Evolutionary conservation across 2,113 vertebrate genomes (phyloP).

Genomic region (Xiphophorus couchianus): DNA sequence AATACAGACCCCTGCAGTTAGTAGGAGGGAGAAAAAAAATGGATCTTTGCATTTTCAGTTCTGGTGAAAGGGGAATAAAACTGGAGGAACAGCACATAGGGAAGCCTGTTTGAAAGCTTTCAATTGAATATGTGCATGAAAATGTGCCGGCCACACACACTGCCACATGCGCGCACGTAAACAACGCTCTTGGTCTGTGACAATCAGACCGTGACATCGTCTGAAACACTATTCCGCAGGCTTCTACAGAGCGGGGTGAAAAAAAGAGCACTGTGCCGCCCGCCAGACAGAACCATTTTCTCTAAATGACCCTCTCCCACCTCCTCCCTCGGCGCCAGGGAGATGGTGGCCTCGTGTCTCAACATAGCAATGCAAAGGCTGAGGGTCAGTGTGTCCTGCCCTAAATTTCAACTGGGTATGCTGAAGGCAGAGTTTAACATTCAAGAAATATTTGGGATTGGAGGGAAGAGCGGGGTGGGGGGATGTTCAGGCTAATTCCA

Average conservation of each 20-base stretch:
- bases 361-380: slow-evolving; percentile 18
- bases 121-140: not conserved
- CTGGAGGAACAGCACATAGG: slow-evolving; percentile 3
- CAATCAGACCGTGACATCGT: slow-evolving; percentile 71
- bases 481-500: slow-evolving; percentile 48
- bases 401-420: slow-evolving; percentile 16
- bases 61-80: slow-evolving; percentile 6
- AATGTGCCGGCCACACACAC: not conserved
- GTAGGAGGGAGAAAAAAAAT: slow-evolving; percentile 32
- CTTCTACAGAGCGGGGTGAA: slow-evolving; percentile 42
- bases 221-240: slow-evolving; percentile 64
- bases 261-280: slow-evolving; percentile 36
- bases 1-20: slow-evolving; percentile 48
- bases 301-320: slow-evolving; percentile 55
- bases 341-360: slow-evolving; percentile 33
- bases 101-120: slow-evolving; percentile 3
- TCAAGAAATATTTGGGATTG: not conserved
- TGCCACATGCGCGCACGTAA: slow-evolving; percentile 20
- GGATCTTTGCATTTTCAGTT: slow-evolving; percentile 8
- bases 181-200: slow-evolving; percentile 51
- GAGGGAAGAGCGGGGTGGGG: not conserved
- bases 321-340: slow-evolving; percentile 29
- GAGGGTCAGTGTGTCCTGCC: slow-evolving; percentile 47
- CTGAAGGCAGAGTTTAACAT: slow-evolving; percentile 13
- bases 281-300: slow-evolving; percentile 57